Percentiles rank a stretch among this genome's conserved stretches.
phyloP scores from a whole-genome alignment of 2,888 invertebrate genomes.

The Mylabris sibirica region DNA sequence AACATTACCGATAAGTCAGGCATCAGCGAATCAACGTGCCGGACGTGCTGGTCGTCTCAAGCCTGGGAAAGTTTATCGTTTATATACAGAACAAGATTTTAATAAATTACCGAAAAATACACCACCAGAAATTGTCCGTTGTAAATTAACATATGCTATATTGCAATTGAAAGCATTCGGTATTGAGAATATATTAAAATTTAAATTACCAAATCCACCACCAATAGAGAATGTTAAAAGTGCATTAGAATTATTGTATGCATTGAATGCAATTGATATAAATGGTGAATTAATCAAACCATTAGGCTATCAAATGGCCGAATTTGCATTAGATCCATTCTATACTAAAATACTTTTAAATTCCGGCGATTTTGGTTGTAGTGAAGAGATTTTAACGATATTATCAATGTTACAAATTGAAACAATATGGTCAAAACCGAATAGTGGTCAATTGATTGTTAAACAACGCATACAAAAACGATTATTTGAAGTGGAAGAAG shows the following conservation, averaged over 20 bases:
- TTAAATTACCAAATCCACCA: slow-evolving; percentile 92
- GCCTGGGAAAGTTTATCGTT: slow-evolving; percentile 83
- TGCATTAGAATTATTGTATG: slow-evolving; percentile 87
- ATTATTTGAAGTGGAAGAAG: slow-evolving; percentile 91
- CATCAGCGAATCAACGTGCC: slow-evolving; percentile 90
- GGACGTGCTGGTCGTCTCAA: slow-evolving; percentile 89
- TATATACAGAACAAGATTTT: slow-evolving; percentile 82
- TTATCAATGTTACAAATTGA: slow-evolving; percentile 95
- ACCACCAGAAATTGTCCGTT: slow-evolving; percentile 93
- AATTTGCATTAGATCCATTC: slow-evolving; percentile 88
- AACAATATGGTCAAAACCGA: slow-evolving; percentile 80
- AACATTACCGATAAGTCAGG: slow-evolving; percentile 82
- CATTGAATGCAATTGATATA: slow-evolving; percentile 81
- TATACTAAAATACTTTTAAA: slow-evolving; percentile 84
- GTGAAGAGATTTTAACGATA: slow-evolving; percentile 89
- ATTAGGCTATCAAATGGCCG: slow-evolving; percentile 85
- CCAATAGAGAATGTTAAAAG: slow-evolving; percentile 86
- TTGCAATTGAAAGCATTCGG: slow-evolving; percentile 94
- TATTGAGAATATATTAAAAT: slow-evolving; percentile 88
- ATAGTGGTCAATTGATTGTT: slow-evolving; percentile 72
- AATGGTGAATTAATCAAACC: slow-evolving; percentile 79
- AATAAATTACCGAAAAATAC: slow-evolving; percentile 73
- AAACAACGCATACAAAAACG: slow-evolving; percentile 77
- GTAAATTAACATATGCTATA: slow-evolving; percentile 83
- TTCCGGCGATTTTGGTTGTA: slow-evolving; percentile 87